phyloP scores from a whole-genome alignment of 37 sponge, comb jelly and placozoan genomes.

The Oopsacas minuta region DNA sequence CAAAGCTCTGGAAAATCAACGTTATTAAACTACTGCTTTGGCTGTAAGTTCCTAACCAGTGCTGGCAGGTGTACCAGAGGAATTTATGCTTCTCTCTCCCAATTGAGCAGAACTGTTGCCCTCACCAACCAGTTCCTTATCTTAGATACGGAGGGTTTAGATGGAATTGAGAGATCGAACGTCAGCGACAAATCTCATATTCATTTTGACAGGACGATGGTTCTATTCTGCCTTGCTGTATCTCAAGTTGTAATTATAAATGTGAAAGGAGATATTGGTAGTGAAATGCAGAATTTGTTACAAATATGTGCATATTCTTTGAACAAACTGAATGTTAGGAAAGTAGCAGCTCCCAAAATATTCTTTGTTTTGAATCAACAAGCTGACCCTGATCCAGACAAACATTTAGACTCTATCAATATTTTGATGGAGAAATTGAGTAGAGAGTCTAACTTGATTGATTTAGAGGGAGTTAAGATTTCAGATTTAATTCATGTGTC shows the following conservation, averaged over 20 bases:
- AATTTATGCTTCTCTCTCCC: background rate
- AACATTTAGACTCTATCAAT: background rate
- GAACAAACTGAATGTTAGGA: background rate
- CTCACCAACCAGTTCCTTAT: background rate
- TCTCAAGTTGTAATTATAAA: background rate
- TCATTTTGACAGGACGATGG: background rate
- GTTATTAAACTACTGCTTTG: background rate
- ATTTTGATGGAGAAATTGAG: background rate
- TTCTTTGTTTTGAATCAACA: conserved; percentile 14
- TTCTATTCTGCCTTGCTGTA: background rate
- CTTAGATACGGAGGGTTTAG: background rate
- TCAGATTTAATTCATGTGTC: background rate
- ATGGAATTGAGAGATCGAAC: background rate
- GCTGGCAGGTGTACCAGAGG: background rate
- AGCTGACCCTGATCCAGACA: background rate
- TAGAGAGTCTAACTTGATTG: background rate
- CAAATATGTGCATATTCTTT: background rate
- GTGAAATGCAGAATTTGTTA: background rate
- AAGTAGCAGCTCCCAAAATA: background rate
- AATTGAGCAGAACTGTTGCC: background rate
- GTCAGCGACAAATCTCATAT: background rate
- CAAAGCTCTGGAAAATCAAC: background rate
- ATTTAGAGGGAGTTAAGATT: background rate
- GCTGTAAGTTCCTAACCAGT: background rate
- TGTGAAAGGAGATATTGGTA: background rate